Evolutionary conservation across 1,140 invertebrate species (phyloP), one percentile per base, ranked within the genome.

Genomic region (Diorhabda sublineata): DNA sequence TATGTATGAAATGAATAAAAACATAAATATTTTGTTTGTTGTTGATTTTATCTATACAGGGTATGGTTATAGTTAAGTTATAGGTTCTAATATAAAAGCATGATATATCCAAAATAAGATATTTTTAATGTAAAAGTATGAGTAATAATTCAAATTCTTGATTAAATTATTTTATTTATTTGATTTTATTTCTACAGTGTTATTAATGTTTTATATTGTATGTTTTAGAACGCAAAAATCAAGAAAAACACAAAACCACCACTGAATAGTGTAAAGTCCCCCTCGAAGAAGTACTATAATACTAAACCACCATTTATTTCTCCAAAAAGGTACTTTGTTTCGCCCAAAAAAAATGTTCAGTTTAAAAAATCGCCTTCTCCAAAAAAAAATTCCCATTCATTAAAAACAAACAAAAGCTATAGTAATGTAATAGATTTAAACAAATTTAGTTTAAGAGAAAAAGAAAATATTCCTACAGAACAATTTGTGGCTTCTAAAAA

Each of bases 261-360:
- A 26, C 26, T 3, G 41, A 5, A 5, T 8, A 52, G 2, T 26
- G 56, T 41, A 66, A 60, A 64, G 59, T 66, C 68, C 45, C 61
- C 65, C 26, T 61, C 66, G 26, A 69, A 68, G 59, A 73, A 73
- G 62, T 47, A 62, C 57, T 68, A 68, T 68, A 7, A 45, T n/a
- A 45, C 57, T 42, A 67, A 61, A 68, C 59, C 68, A 45, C 64
- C 58, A 11, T 45, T 43, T 57, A 72, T 66, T 56, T 67, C 71
- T 1, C 68, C 67, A 57, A 57, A 43, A 11, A 45, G 62, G 42
- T 47, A 57, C 44, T 42, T 44, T n/a, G 8, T 42, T 42, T 42
- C 59, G 6, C 44, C 69, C 2, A 59, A 59, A 41, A 45, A 61
- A 5, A 62, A 47, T 11, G 65, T 11, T 42, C 56, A n/a, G 8